Percentiles rank a stretch among this genome's conserved stretches.
Evolutionary conservation across 2,113 vertebrate genomes (phyloP).

Genomic region (Tupaia chinensis): DNA sequence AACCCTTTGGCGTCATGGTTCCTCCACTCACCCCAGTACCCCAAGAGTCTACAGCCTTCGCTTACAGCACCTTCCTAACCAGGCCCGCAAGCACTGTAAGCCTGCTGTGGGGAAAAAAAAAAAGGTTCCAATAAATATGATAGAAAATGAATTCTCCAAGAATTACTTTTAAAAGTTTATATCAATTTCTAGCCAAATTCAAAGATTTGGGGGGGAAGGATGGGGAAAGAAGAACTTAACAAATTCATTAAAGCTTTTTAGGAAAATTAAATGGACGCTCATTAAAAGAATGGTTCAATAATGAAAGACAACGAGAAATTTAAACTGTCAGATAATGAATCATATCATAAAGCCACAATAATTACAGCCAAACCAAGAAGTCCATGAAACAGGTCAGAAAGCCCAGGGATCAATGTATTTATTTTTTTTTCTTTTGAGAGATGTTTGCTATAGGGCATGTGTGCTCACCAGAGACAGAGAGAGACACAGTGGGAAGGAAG

Average conservation of each 20-base stretch:
- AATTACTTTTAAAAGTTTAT: conserved; percentile 42
- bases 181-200: conserved; percentile 21
- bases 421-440: too few species aligned
- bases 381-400: not conserved
- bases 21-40: not conserved
- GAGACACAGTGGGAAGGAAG: too few species aligned
- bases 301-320: conserved; percentile 4
- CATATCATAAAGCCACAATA: not conserved
- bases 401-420: not conserved
- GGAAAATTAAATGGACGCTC: conserved; percentile 52
- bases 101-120: not conserved
- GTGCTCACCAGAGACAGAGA: too few species aligned
- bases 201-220: not conserved
- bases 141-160: not conserved
- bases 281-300: conserved; percentile 48
- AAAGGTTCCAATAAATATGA: not conserved
- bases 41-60: not conserved
- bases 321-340: conserved; percentile 15
- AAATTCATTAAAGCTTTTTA: conserved; percentile 46
- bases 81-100: not conserved
- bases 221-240: not conserved
- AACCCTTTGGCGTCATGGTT: too few species aligned
- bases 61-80: not conserved
- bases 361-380: not conserved
- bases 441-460: too few species aligned